A percentile compares a stretch with the other conserved stretches of the same genome.
Conservation (phyloP, 2,888 invertebrate species). For the Dasysyrphus albostriatus region DNA sequence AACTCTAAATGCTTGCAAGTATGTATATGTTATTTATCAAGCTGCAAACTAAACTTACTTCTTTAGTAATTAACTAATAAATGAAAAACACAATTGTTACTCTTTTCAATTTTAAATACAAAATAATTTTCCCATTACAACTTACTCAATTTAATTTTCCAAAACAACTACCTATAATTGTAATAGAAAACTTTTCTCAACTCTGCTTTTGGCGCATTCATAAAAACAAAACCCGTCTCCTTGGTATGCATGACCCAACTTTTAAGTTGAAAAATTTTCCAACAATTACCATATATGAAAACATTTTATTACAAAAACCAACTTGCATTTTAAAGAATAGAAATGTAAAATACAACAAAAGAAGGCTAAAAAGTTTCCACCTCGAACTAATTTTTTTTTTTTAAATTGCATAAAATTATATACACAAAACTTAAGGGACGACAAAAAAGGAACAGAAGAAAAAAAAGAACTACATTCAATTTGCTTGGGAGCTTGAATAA, state of each 20-base stretch:
- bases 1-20: too few relatives aligned
- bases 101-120: conserved; percentile 1
- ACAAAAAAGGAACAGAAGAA: not conserved
- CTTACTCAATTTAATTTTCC: not conserved
- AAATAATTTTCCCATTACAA: conserved; percentile 14
- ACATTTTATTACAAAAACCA: conserved; percentile 53
- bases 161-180: conserved; percentile 3
- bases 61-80: not conserved
- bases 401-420: conserved; percentile 27
- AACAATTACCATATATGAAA: conserved; percentile 61
- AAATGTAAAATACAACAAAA: conserved; percentile 25
- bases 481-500: conserved; percentile 12
- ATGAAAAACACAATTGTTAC: not conserved
- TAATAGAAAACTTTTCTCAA: conserved; percentile 16
- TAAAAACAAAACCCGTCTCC: conserved; percentile 9
- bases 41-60: not conserved
- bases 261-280: conserved; percentile 18
- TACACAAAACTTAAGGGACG: not conserved
- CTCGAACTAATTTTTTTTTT: conserved; percentile 46
- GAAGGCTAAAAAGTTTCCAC: conserved; percentile 43
- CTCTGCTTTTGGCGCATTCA: not conserved
- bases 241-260: conserved; percentile 29
- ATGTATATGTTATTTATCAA: too few relatives aligned
- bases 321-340: conserved; percentile 41
- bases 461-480: not conserved